phyloP scores from a whole-genome alignment of 2,888 invertebrate genomes.

The Pardosa pseudoannulata region DNA sequence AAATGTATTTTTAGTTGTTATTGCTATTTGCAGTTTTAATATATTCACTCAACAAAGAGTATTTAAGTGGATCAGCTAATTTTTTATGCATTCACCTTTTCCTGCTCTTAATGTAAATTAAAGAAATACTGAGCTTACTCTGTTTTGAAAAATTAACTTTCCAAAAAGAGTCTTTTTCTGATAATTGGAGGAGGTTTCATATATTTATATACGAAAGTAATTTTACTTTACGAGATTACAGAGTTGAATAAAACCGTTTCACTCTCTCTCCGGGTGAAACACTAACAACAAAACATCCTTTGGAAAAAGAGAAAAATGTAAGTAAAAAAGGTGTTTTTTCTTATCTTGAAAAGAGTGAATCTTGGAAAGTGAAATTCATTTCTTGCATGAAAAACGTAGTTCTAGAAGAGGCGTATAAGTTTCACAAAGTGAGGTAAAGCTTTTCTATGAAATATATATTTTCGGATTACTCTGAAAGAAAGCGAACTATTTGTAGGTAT shows the following conservation, averaged over 20 bases:
- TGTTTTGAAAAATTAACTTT: slow-evolving; percentile 11
- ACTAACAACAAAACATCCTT: not conserved
- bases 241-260: slow-evolving; percentile 1
- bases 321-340: not conserved
- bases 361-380: slow-evolving; percentile 3
- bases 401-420: not conserved
- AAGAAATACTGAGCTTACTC: not conserved
- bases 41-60: not conserved
- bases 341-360: not conserved
- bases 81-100: not conserved
- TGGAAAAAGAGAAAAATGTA: not conserved
- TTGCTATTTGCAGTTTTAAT: not conserved
- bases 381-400: slow-evolving; percentile 7
- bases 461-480: not conserved
- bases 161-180: not conserved
- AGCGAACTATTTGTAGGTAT: not conserved
- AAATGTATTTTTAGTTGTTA: not conserved
- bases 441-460: not conserved
- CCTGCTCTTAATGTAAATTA: slow-evolving; percentile 3
- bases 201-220: slow-evolving; percentile 13
- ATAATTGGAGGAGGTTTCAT: not conserved
- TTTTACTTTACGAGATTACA: slow-evolving; percentile 13
- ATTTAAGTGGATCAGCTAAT: not conserved
- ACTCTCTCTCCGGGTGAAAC: not conserved
- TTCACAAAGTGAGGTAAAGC: not conserved